Conservation (phyloP, 2,888 invertebrate species). For the Autographa gamma region DNA sequence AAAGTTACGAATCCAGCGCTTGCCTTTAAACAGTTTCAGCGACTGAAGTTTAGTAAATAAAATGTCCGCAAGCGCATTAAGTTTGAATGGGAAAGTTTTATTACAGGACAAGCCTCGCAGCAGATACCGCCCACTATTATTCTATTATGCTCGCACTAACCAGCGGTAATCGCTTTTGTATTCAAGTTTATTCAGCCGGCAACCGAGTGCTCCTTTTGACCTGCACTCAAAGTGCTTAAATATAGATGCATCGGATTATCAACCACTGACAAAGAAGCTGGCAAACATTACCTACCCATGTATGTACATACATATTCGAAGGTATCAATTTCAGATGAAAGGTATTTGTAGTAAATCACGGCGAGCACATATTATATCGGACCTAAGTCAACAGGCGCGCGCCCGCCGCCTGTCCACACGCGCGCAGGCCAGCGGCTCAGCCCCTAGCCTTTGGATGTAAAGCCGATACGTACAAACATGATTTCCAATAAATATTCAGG, state of each 20-base stretch:
- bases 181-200: slow-evolving; percentile 29
- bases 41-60: slow-evolving; percentile 9
- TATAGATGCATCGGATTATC: neutral
- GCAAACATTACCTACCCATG: too few species aligned
- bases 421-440: slow-evolving; percentile 8
- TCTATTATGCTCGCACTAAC: slow-evolving; percentile 27
- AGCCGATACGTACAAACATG: slow-evolving; percentile 10
- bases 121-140: slow-evolving; percentile 3
- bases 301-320: neutral
- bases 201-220: slow-evolving; percentile 4
- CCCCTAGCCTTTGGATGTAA: slow-evolving; percentile 4
- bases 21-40: neutral
- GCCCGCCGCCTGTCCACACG: slow-evolving; percentile 6
- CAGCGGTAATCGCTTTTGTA: slow-evolving; percentile 37
- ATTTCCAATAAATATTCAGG: slow-evolving; percentile 1
- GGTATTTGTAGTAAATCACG: slow-evolving; percentile 40
- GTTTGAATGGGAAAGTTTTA: slow-evolving; percentile 42
- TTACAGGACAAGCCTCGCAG: slow-evolving; percentile 13
- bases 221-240: neutral
- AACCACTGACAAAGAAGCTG: too few species aligned
- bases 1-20: neutral
- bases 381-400: slow-evolving; percentile 48
- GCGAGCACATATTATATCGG: slow-evolving; percentile 22
- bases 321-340: slow-evolving; percentile 14
- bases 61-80: slow-evolving; percentile 17